A percentile compares a stretch with the other conserved stretches of the same genome.
Evolutionary conservation across 2,888 invertebrate genomes (phyloP).

Genomic region (Gastrophysa polygoni): DNA sequence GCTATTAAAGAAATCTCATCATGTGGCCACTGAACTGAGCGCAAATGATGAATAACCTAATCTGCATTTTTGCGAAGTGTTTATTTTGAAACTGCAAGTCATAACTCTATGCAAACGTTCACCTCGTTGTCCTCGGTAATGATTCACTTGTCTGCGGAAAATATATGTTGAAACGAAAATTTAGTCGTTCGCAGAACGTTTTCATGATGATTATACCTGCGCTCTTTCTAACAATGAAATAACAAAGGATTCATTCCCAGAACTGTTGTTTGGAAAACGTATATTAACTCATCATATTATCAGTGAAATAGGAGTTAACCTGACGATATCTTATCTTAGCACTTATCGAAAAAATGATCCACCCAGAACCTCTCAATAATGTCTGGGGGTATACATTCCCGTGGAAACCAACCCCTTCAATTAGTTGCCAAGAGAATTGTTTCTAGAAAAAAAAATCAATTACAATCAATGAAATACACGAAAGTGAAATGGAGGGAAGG

Average conservation of each 20-base stretch:
- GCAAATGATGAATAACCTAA: not conserved
- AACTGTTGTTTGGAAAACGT: not conserved
- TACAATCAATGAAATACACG: no score
- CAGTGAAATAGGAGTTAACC: not conserved
- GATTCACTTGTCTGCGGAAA: conserved; percentile 13
- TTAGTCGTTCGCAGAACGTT: not conserved
- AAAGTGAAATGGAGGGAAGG: no score
- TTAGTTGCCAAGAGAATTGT: no score
- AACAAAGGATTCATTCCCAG: not conserved
- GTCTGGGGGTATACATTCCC: no score
- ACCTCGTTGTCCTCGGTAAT: conserved; percentile 6
- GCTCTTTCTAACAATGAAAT: not conserved
- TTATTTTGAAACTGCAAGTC: conserved; percentile 9
- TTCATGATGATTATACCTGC: not conserved
- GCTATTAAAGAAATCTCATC: not conserved
- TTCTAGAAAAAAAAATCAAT: no score
- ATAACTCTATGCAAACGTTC: conserved; percentile 9
- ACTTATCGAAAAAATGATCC: no score
- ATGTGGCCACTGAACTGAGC: not conserved
- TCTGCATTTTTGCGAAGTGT: conserved; percentile 13
- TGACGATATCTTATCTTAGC: no score
- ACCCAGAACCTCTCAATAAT: no score
- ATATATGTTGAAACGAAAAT: conserved; percentile 10
- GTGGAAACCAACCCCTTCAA: no score
- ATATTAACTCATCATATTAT: not conserved